Percentiles rank a stretch among this genome's conserved stretches.
phyloP scores from a whole-genome alignment of 2,888 invertebrate genomes.

The Andrena marginata region DNA sequence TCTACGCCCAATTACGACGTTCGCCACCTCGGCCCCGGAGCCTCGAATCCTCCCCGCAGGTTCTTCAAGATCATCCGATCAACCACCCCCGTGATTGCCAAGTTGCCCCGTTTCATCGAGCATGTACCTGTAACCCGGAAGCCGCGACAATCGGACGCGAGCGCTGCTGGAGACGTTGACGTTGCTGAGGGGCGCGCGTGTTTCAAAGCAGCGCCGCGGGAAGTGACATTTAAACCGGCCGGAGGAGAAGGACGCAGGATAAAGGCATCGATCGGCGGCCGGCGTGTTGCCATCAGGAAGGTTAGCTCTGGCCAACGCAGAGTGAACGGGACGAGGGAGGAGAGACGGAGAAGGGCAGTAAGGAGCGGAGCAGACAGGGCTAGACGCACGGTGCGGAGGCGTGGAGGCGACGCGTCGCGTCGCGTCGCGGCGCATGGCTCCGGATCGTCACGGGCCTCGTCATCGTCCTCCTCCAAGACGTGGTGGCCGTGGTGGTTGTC shows the following conservation, averaged over 20 bases:
- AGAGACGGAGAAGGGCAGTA: neutral
- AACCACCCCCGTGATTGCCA: neutral
- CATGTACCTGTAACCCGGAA: neutral
- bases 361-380: neutral
- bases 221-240: constrained; percentile 36
- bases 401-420: constrained; percentile 26
- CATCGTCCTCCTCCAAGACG: constrained; percentile 52
- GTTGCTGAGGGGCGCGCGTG: neutral
- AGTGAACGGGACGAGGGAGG: neutral
- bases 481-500: constrained; percentile 31
- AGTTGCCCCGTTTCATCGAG: neutral
- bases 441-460: constrained; percentile 27
- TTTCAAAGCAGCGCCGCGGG: constrained; percentile 36
- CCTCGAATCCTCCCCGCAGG: neutral
- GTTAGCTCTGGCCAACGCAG: constrained; percentile 29
- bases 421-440: constrained; percentile 32
- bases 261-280: constrained; percentile 76
- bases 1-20: too few relatives aligned
- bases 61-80: neutral
- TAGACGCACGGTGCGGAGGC: neutral
- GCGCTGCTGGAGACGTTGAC: neutral
- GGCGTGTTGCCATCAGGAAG: constrained; percentile 59
- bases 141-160: neutral
- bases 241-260: constrained; percentile 65
- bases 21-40: neutral